Base-by-base conservation (phyloP, 2,888 invertebrate species). In the Heteropelma amictum region DNA sequence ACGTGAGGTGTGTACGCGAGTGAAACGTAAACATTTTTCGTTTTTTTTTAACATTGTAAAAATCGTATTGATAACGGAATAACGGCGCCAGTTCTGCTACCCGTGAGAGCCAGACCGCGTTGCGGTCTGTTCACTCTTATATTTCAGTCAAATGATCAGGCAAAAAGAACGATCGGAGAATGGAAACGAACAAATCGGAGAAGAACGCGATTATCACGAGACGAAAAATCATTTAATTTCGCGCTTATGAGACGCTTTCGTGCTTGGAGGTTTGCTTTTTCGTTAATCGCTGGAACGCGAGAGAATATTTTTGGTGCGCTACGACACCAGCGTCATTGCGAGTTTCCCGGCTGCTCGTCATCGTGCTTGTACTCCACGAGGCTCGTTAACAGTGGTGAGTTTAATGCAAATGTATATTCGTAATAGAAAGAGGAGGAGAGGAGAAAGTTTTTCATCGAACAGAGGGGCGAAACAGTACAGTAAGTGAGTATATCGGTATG, bases 351-450 rank as follows among this genome's bases (percentile, higher is more conserved):
- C 33, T 38, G 38, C 45, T 38, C 38, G 28, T 38, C 67, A 58
- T 42, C 68, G 17, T 28, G 38, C 51, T 49, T 68, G 58, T 68
- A 26, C 58, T 51, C 38, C 72, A 51, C 71, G 58, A 60, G 68
- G 72, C 70, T 77, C 75, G 77, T 77, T 79, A 79, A 79, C 67
- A 80, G 77, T 73, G 82, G 81, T 82, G 82, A 82, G 82, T 77
- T 74, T 14, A 77, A 77, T 72, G 69, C 73, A 64, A 51, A 54
- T 42, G 69, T 61, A 68, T 58, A 70, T 63, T 45, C 53, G 42
- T 28, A 58, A 51, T 28, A 63, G 38, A n/a, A 33, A n/a, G 35
- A 60, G 47, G 56, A 40, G 61, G 60, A 54, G 67, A 65, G 40
- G 42, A 64, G 35, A 61, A 45, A 8, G 40, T 45, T 28, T n/a